phyloP scores from a whole-genome alignment of 2,113 vertebrate species.

The Saguinus imperator region DNA sequence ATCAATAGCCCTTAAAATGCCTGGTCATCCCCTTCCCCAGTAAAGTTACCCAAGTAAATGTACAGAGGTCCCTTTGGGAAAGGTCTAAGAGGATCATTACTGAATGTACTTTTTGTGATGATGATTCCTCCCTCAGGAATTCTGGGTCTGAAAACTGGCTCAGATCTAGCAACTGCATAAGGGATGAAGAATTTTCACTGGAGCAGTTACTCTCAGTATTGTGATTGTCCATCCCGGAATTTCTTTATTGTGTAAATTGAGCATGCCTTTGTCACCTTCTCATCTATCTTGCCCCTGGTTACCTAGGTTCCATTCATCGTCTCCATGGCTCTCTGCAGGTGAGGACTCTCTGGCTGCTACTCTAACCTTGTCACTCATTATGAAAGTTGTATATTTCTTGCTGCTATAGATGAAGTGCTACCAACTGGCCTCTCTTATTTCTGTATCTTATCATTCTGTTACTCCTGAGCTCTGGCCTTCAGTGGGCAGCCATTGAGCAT shows the following conservation, averaged over 20 bases:
- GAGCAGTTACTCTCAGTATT: not conserved
- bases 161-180: not conserved
- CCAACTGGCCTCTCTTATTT: not conserved
- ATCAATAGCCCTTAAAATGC: constrained; percentile 47
- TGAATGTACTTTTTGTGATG: not conserved
- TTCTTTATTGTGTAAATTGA: not conserved
- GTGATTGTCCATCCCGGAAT: not conserved
- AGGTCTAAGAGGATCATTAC: not conserved
- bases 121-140: not conserved
- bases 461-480: not conserved
- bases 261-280: not conserved
- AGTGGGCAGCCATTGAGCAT: not conserved
- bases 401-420: not conserved
- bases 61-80: not conserved
- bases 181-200: not conserved
- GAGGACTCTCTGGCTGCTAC: not conserved
- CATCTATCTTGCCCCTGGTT: not conserved
- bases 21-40: not conserved
- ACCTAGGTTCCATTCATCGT: not conserved
- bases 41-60: not conserved
- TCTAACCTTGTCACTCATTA: not conserved
- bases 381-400: not conserved
- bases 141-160: not conserved
- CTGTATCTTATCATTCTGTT: not conserved
- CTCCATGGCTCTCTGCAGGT: not conserved